phyloP scores from a whole-genome alignment of 2,113 vertebrate species.

The Sigmodon hispidus region DNA sequence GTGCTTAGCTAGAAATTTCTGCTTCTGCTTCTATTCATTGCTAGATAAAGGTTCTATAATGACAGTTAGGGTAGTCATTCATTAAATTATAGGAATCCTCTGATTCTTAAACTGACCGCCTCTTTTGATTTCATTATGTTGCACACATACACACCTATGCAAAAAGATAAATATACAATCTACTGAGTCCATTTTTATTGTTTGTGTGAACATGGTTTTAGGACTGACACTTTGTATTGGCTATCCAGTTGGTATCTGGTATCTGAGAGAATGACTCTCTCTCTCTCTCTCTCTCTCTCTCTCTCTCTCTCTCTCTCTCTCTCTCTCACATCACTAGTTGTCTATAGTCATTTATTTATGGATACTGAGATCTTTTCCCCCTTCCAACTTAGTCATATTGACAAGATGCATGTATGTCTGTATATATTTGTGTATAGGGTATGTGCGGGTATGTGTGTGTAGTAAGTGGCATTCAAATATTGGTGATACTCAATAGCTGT shows the following conservation, averaged over 20 bases:
- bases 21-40: too few species aligned
- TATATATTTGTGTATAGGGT: not conserved
- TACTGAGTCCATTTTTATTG: not conserved
- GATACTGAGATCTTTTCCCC: not conserved
- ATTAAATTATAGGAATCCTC: too few species aligned
- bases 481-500: not conserved
- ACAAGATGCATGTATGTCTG: not conserved
- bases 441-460: not conserved
- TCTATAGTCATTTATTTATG: not conserved
- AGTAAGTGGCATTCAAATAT: not conserved
- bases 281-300: not conserved
- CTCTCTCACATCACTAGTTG: not conserved
- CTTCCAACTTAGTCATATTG: not conserved
- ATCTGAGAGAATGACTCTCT: not conserved
- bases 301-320: not conserved
- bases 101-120: not conserved
- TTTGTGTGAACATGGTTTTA: not conserved
- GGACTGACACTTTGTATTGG: not conserved
- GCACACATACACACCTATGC: not conserved
- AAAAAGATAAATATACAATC: not conserved
- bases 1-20: too few species aligned
- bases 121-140: not conserved
- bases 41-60: too few species aligned
- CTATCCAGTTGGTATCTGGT: too few species aligned
- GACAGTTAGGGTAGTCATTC: too few species aligned